A percentile compares a stretch with the other conserved stretches of the same genome.
Evolutionary conservation across 2,888 invertebrate species (phyloP).

Genomic region (Acleris cristana): DNA sequence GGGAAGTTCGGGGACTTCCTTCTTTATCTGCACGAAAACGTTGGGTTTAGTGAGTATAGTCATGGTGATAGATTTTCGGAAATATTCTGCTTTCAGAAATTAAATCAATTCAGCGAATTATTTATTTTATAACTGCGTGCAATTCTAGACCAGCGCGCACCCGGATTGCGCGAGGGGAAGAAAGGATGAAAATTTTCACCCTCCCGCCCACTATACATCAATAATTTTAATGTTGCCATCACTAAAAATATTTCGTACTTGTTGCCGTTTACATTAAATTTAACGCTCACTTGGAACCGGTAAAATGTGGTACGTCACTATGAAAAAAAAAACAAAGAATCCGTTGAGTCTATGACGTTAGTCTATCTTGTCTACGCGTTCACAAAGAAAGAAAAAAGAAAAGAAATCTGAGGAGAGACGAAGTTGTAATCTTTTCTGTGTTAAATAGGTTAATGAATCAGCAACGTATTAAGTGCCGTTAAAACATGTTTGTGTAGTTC

Average conservation of each 20-base stretch:
- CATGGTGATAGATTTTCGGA: constrained; percentile 78
- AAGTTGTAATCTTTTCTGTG: constrained; percentile 70
- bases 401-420: constrained; percentile 66
- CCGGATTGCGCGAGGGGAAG: constrained; percentile 34
- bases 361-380: constrained; percentile 50
- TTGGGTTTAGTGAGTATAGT: constrained; percentile 91
- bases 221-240: constrained; percentile 35
- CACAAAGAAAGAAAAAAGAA: constrained; percentile 57
- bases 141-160: constrained; percentile 30
- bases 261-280: not conserved
- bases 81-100: constrained; percentile 8
- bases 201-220: constrained; percentile 39
- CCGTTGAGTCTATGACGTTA: constrained; percentile 35
- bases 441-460: constrained; percentile 72
- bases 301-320: constrained; percentile 16
- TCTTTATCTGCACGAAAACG: constrained; percentile 85
- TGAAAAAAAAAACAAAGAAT: constrained; percentile 17
- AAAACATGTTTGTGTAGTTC: constrained; percentile 78
- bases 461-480: constrained; percentile 65
- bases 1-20: constrained; percentile 85
- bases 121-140: constrained; percentile 36
- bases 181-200: constrained; percentile 33
- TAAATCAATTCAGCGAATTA: constrained; percentile 26
- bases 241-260: constrained; percentile 8
- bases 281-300: constrained; percentile 6